Evolutionary conservation across 37 sponge, comb jelly and placozoan species (phyloP).

Genomic region (Beroe forskalii): DNA sequence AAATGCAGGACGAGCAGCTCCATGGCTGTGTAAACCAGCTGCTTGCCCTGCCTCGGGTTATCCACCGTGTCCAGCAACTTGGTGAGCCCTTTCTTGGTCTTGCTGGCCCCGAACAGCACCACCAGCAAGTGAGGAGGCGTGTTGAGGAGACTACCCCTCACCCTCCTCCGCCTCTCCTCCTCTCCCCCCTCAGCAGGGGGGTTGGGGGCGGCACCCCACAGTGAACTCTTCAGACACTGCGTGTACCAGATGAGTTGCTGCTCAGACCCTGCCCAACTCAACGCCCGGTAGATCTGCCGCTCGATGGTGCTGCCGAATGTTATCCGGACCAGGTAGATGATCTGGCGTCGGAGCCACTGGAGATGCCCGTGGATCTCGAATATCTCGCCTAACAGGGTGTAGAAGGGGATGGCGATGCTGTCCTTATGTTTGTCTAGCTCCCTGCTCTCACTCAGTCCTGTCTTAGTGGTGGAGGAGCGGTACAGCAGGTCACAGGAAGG

Average conservation of each 20-base stretch:
- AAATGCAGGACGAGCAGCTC: slow-evolving; percentile 34
- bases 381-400: slow-evolving; percentile 57
- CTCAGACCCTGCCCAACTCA: slow-evolving; percentile 39
- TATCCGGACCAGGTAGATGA: slow-evolving; percentile 47
- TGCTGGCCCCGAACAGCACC: slow-evolving; percentile 49
- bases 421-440: slow-evolving; percentile 50
- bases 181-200: neutral
- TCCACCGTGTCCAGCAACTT: slow-evolving; percentile 52
- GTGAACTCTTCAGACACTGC: slow-evolving; percentile 1
- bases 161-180: neutral
- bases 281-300: slow-evolving; percentile 45
- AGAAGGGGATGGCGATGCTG: slow-evolving; percentile 56
- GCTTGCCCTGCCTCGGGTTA: neutral
- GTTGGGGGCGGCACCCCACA: slow-evolving; percentile 4
- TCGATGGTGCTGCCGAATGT: slow-evolving; percentile 59
- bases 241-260: slow-evolving; percentile 46
- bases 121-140: slow-evolving; percentile 30
- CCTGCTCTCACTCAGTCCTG: neutral
- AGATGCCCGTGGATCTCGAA: slow-evolving; percentile 61
- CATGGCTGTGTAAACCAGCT: neutral
- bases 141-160: neutral
- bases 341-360: slow-evolving; percentile 56
- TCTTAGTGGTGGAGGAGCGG: neutral
- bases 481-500: slow-evolving; percentile 21
- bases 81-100: slow-evolving; percentile 26